Conservation (phyloP, 2,797 vertebrate species). For the Poeciliopsis turneri region DNA sequence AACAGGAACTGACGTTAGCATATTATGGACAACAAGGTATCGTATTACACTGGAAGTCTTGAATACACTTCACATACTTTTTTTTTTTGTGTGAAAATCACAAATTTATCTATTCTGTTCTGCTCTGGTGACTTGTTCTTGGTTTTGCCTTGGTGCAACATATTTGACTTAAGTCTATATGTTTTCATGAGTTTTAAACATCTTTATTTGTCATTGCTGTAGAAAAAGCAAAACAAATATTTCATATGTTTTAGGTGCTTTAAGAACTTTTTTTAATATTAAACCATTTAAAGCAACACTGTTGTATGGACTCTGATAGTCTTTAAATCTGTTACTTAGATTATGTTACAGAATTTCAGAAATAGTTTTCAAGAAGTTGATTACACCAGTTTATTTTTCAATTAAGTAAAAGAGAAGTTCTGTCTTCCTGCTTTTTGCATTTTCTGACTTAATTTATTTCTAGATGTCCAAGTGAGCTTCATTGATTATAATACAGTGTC, state of each 20-base stretch:
- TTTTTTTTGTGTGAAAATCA: too few species aligned
- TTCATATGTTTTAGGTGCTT: background rate
- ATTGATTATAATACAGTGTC: conserved; percentile 16
- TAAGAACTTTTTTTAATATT: background rate
- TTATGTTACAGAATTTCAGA: background rate
- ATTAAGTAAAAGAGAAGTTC: background rate
- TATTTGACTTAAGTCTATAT: background rate
- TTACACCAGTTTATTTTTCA: background rate
- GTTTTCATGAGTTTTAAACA: background rate
- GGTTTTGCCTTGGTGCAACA: background rate
- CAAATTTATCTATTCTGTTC: background rate
- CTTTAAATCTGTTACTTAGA: background rate
- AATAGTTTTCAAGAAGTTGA: background rate
- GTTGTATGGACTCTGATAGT: background rate
- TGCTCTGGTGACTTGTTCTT: background rate
- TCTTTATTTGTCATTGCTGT: background rate
- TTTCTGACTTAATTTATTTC: background rate
- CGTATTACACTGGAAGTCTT: too few species aligned
- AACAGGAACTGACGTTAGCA: too few species aligned
- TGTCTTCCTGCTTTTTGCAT: background rate
- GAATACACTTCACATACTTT: too few species aligned
- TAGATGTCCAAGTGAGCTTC: conserved; percentile 3
- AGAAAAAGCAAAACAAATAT: background rate
- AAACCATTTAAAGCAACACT: background rate
- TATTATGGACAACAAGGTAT: too few species aligned